Percentiles rank a stretch among this genome's conserved stretches.
Conservation (phyloP, 2,113 vertebrate genomes). For the Cavia porcellus region DNA sequence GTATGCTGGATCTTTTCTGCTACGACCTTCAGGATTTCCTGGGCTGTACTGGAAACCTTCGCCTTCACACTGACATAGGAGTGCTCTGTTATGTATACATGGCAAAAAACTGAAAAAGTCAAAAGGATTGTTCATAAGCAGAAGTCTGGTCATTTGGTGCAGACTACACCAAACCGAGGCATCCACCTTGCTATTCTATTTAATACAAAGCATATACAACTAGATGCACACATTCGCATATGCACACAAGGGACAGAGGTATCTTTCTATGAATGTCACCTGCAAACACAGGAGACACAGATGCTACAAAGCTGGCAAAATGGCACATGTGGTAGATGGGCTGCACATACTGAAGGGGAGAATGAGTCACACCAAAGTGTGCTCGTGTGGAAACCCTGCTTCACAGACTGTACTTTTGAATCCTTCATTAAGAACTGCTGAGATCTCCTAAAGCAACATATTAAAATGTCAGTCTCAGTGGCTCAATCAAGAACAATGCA, state of each 20-base stretch:
- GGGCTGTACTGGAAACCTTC: constrained; percentile 89
- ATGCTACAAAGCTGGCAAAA: too few relatives aligned
- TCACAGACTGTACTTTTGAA: background rate
- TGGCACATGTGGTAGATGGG: background rate
- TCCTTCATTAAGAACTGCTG: background rate
- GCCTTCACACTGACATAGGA: constrained; percentile 96
- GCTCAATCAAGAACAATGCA: background rate
- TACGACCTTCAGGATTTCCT: constrained; percentile 93
- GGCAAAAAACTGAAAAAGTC: constrained; percentile 93
- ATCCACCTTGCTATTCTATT: background rate
- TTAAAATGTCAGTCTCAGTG: background rate
- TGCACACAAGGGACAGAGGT: rapidly evolving
- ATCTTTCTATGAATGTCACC: too few relatives aligned
- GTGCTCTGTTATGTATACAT: constrained; percentile 94
- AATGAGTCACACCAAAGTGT: rapidly evolving
- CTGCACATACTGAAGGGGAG: background rate
- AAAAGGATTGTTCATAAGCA: constrained; percentile 32
- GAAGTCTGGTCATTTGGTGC: background rate
- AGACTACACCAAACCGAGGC: background rate
- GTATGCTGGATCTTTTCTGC: constrained; percentile 94
- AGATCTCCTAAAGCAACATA: background rate
- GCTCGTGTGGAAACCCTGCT: background rate
- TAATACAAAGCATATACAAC: background rate
- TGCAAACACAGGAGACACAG: background rate
- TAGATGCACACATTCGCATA: too few relatives aligned